Base-by-base conservation (phyloP, 2,113 vertebrate species). In the Sceloporus tristichus region DNA sequence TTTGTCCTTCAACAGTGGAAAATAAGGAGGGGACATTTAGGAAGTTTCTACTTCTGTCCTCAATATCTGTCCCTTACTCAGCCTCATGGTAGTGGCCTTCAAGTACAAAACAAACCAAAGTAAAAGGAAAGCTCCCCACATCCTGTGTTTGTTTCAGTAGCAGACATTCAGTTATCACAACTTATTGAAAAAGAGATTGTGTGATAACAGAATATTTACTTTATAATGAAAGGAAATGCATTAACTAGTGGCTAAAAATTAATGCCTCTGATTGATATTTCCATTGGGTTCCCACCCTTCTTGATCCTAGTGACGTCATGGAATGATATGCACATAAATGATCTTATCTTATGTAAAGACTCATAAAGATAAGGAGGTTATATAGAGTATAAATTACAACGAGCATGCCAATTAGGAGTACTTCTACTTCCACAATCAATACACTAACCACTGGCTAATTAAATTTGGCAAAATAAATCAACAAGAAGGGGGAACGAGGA, bases 261-360 rank as follows among this genome's bases (percentile, higher is more conserved):
- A n/a, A 82, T 19, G 53, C 83, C 90, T n/a, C 34, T 54, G 62
- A 56, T 29, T 0, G 81, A 87, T 21, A 0, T 86, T 48, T 83
- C 54, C 77, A 7, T 84, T 88, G 40, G 21, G 68, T 88, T 56
- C 85, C 66, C 70, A 80, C 29, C 62, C 59, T 5, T 2, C 85
- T 27, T 75, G 40, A 80, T 68, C n/a, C 74, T 79, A 18, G 29
- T 92, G 77, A 62, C 42, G 1, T 11, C 53, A 81, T 82, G 84
- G 79, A 88, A 68, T 0, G 82, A 34, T 0, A 14, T 65, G 88
- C 86, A 42, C 48, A 3, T 5, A 85, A 9, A 56, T 73, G 48
- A 66, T 42, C 73, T 94, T 91, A 90, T 86, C 84, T 87, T 74
- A 85, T 81, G 14, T 83, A 91, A 92, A 91, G 87, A 84, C 91